Evolutionary conservation across 2,797 vertebrate species (phyloP).

Genomic region (Triplophysa bombifrons): DNA sequence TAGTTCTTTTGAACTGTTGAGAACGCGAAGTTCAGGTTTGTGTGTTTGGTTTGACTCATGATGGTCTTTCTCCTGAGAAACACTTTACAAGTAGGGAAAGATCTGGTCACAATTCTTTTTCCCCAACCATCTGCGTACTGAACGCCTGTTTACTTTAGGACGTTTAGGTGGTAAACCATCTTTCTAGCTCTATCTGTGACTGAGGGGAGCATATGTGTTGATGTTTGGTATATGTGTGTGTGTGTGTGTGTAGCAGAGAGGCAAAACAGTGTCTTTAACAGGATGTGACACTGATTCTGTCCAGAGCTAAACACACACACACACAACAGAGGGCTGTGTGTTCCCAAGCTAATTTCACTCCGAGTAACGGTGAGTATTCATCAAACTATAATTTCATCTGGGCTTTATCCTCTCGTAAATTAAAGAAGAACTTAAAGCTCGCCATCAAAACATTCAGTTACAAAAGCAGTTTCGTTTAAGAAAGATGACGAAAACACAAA

Average conservation of each 20-base stretch:
- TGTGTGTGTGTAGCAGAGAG: conserved; percentile 25
- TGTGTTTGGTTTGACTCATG: not conserved
- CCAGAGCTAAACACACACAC: conserved; percentile 47
- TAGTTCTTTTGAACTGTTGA: not conserved
- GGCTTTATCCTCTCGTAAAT: conserved; percentile 2
- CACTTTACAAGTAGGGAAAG: conserved; percentile 12
- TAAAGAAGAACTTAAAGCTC: not conserved
- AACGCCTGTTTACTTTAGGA: conserved; percentile 48
- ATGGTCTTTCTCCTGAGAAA: conserved; percentile 11
- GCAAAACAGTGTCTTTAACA: conserved; percentile 43
- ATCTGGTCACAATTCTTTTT: conserved; percentile 13
- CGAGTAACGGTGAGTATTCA: conserved; percentile 1
- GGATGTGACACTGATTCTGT: conserved; percentile 54
- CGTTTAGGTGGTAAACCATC: conserved; percentile 39
- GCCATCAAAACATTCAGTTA: not conserved
- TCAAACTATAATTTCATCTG: not conserved
- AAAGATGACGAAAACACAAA: not conserved
- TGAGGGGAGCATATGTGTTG: conserved; percentile 18
- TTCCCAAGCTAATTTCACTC: not conserved
- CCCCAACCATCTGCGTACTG: conserved; percentile 8
- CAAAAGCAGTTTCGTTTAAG: not conserved
- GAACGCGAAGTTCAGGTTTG: not conserved
- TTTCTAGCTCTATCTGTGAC: conserved; percentile 30
- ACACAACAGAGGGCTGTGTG: not conserved
- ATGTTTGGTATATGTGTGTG: conserved; percentile 17